phyloP scores from a whole-genome alignment of 2,113 vertebrate species.

The Thryonomys swinderianus region DNA sequence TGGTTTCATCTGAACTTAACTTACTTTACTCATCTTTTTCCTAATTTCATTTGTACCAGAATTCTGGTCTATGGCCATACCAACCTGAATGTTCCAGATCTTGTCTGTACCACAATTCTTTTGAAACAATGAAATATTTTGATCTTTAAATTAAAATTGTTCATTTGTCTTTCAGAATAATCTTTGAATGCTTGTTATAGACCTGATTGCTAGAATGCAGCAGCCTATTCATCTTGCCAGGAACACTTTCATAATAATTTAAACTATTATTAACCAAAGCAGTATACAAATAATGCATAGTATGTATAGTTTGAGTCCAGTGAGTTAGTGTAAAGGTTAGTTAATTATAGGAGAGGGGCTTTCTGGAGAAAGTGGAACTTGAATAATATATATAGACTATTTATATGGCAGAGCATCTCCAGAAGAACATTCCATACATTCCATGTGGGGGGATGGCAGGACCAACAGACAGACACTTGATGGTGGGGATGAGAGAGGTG shows the following conservation, averaged over 20 bases:
- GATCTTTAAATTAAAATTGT: slow-evolving; percentile 18
- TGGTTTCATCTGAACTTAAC: background rate
- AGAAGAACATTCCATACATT: slow-evolving; percentile 45
- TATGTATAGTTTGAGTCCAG: background rate
- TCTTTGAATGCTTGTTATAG: slow-evolving; percentile 52
- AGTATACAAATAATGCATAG: background rate
- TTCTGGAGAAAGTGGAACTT: slow-evolving; percentile 34
- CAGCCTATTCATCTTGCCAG: background rate
- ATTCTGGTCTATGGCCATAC: too few relatives aligned
- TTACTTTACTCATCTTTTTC: background rate
- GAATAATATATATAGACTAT: slow-evolving; percentile 35
- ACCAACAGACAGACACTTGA: background rate
- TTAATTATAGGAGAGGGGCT: slow-evolving; percentile 23
- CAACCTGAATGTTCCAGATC: background rate
- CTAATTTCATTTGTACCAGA: background rate
- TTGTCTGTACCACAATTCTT: slow-evolving; percentile 53
- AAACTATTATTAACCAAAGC: background rate
- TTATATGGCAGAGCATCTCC: slow-evolving; percentile 41
- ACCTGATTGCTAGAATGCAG: slow-evolving; percentile 1
- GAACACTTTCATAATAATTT: slow-evolving; percentile 26
- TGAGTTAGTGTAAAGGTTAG: background rate
- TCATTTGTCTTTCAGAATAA: slow-evolving; percentile 35
- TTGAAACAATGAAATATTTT: slow-evolving; percentile 37
- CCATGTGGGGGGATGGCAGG: background rate
- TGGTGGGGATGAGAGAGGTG: background rate